Evolutionary conservation across 2,797 vertebrate species (phyloP), one percentile per base, ranked within the genome.

Genomic region (Hydrocynus forskahlii): DNA sequence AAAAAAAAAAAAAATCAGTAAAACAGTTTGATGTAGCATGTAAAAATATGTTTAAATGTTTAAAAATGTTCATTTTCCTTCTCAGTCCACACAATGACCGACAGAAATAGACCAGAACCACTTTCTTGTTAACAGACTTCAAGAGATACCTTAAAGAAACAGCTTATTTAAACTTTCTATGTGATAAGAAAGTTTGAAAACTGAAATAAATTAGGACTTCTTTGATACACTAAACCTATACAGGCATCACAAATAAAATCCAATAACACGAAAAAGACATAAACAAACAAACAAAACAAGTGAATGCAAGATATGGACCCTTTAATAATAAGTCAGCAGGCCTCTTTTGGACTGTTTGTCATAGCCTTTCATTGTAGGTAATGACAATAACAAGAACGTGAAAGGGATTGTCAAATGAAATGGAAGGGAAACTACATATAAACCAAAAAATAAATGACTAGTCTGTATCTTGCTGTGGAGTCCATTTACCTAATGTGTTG

Each of bases 291-390:
- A 35, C 35, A 48, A 35, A 35, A 35, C 35, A 48, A 48, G 12
- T 48, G 45, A 48, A 48, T 48, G 45, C 12, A 48, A 12, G 12
- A 48, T 48, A 12, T 48, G 7, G 45, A 48, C 35, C 4, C 1
- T 48, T 48, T 48, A 48, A 48, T 12, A 48, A 10, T 48, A 48
- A 12, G 2, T 48, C 45, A 95, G 93, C 90, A 91, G 90, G 83
- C 90, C 91, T 93, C 94, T 94, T 93, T 95, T 94, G 96, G 96
- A 97, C 94, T 94, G 93, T 95, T 94, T 96, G 96, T 97, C 96
- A 95, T 96, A 93, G 93, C 95, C 95, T 95, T 95, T 96, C 96
- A 96, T 95, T 95, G 94, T 94, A 93, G 94, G 91, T 94, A 93
- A 95, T 96, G 95, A 96, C 94, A 94, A 91, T 96, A 95, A 93